phyloP scores from a whole-genome alignment of 2,113 vertebrate genomes.

The Centropus bengalensis region DNA sequence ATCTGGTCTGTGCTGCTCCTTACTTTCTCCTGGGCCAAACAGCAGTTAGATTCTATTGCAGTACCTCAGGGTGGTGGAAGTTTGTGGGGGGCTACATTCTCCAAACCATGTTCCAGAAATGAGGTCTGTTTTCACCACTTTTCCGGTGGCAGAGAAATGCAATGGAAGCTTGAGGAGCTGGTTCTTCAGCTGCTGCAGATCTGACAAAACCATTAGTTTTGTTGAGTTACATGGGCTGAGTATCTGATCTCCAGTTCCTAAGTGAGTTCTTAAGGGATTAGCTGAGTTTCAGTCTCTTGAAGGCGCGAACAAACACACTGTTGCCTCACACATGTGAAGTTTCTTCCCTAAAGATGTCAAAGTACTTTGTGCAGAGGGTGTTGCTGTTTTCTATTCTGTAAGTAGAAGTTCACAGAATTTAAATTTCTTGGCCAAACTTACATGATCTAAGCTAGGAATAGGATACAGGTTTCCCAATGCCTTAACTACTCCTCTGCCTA shows the following conservation, averaged over 20 bases:
- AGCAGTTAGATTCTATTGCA: not conserved
- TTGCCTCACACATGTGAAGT: conserved; percentile 10
- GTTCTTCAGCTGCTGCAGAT: not conserved
- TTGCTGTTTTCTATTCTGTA: not conserved
- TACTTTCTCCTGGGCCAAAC: not conserved
- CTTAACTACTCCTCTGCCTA: conserved; percentile 9
- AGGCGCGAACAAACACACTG: conserved; percentile 9
- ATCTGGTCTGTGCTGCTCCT: not conserved
- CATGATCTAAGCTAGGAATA: not conserved
- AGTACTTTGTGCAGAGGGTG: not conserved
- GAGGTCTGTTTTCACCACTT: not conserved
- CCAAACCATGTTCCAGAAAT: not conserved
- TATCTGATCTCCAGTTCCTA: not conserved
- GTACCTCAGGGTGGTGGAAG: not conserved
- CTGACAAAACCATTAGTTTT: conserved; percentile 24
- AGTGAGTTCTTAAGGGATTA: conserved; percentile 47
- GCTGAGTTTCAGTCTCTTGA: conserved; percentile 36
- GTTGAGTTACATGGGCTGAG: not conserved
- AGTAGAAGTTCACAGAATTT: not conserved
- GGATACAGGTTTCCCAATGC: not conserved
- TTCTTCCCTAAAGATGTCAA: conserved; percentile 24
- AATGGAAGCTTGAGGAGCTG: not conserved
- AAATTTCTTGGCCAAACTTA: not conserved
- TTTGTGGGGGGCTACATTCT: not conserved
- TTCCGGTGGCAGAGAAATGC: not conserved